These are phyloP conservation scores for Syngnathus typhle DNA, from an alignment of 2,113 vertebrate species.

Conservation along the genomic window DNA sequence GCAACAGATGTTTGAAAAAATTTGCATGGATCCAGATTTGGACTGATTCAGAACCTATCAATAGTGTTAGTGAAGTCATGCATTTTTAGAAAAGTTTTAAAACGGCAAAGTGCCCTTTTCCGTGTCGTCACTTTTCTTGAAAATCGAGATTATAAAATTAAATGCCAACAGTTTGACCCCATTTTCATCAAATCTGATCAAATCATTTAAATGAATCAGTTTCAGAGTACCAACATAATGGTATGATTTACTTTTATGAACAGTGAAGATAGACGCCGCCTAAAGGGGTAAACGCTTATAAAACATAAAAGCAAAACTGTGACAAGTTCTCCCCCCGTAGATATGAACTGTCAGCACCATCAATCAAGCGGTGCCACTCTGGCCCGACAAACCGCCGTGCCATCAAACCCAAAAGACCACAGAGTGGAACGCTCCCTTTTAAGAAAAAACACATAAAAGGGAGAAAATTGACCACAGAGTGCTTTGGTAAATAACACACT, in stretches of 20 bases:
- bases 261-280: constrained; percentile 24
- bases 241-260: neutral
- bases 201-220: neutral
- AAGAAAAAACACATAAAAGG: constrained; percentile 43
- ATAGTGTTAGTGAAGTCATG: too few species aligned
- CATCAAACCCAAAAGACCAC: constrained; percentile 58
- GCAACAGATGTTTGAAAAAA: too few species aligned
- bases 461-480: constrained; percentile 35
- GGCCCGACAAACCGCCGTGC: constrained; percentile 63
- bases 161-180: neutral
- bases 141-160: too few species aligned
- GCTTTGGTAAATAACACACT: constrained; percentile 61
- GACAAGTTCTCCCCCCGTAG: constrained; percentile 38
- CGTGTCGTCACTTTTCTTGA: too few species aligned
- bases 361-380: constrained; percentile 70
- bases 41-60: too few species aligned
- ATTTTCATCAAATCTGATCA: neutral
- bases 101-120: too few species aligned
- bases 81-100: too few species aligned
- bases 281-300: constrained; percentile 13
- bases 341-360: constrained; percentile 63
- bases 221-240: neutral
- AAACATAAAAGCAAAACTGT: constrained; percentile 39
- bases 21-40: too few species aligned
- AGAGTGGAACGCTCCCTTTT: constrained; percentile 47